These are phyloP conservation scores for Carduelis carduelis DNA, from an alignment of 2,797 vertebrate species.

Conservation along the genomic window DNA sequence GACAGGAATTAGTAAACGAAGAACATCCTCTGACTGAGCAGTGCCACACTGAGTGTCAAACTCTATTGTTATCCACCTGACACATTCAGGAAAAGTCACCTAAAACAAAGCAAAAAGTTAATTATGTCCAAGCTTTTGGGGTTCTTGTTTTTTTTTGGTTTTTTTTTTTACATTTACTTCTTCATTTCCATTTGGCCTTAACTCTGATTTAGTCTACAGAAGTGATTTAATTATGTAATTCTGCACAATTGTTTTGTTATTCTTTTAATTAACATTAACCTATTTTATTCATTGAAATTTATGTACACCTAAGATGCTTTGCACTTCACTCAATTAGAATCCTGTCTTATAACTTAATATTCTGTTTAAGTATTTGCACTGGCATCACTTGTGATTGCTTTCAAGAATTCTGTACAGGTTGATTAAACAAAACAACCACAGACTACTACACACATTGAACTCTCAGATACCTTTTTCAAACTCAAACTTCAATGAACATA, in stretches of 20 bases:
- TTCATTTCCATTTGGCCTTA: neutral
- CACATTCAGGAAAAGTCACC: constrained; percentile 97
- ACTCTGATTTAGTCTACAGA: neutral
- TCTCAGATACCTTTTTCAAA: neutral
- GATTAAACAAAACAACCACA: neutral
- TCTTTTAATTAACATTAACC: neutral
- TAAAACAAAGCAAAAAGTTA: constrained; percentile 46
- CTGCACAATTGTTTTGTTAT: neutral
- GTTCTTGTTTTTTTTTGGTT: accelerated
- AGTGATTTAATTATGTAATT: neutral
- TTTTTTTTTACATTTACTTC: neutral
- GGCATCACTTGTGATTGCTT: neutral
- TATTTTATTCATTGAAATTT: neutral
- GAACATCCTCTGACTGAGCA: constrained; percentile 95
- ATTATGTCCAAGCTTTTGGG: neutral
- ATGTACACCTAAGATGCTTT: neutral
- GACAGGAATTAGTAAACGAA: constrained; percentile 93
- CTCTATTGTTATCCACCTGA: constrained; percentile 95
- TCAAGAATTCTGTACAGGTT: neutral
- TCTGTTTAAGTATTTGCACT: neutral
- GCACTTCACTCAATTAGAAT: neutral
- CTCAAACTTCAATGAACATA: neutral
- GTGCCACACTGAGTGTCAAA: constrained; percentile 97
- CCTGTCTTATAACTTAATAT: neutral
- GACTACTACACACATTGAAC: neutral